phyloP scores from a whole-genome alignment of 2,113 vertebrate species.

The Corythaixoides concolor region DNA sequence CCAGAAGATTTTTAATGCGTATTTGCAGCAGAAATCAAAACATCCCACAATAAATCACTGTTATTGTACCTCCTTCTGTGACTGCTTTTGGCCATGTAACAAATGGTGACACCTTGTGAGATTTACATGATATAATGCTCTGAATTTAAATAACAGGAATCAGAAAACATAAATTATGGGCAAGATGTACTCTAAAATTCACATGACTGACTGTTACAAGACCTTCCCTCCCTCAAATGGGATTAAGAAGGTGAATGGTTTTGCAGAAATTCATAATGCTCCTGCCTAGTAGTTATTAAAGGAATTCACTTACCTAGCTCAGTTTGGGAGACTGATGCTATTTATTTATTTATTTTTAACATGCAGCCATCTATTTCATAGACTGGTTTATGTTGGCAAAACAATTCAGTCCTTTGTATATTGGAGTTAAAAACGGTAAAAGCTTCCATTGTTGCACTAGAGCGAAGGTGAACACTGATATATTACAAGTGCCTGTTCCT shows the following conservation, averaged over 20 bases:
- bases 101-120: constrained; percentile 38
- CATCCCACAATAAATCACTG: constrained; percentile 17
- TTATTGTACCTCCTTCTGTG: constrained; percentile 56
- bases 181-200: constrained; percentile 40
- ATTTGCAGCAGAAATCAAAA: constrained; percentile 56
- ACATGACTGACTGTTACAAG: constrained; percentile 46
- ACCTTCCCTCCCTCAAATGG: constrained; percentile 18
- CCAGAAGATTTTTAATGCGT: constrained; percentile 44
- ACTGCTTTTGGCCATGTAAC: constrained; percentile 48
- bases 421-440: constrained; percentile 25
- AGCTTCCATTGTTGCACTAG: constrained; percentile 42
- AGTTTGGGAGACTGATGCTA: background rate
- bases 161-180: constrained; percentile 1
- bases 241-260: constrained; percentile 47
- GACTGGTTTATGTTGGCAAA: constrained; percentile 21
- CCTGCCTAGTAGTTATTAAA: background rate
- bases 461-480: constrained; percentile 22
- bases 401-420: constrained; percentile 31
- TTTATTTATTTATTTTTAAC: constrained; percentile 23
- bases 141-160: constrained; percentile 56
- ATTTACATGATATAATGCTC: constrained; percentile 41
- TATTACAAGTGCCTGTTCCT: constrained; percentile 48
- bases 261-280: constrained; percentile 17
- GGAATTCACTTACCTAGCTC: constrained; percentile 1
- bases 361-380: constrained; percentile 30